phyloP scores from a whole-genome alignment of 2,888 invertebrate species.

The Theretra japonica region DNA sequence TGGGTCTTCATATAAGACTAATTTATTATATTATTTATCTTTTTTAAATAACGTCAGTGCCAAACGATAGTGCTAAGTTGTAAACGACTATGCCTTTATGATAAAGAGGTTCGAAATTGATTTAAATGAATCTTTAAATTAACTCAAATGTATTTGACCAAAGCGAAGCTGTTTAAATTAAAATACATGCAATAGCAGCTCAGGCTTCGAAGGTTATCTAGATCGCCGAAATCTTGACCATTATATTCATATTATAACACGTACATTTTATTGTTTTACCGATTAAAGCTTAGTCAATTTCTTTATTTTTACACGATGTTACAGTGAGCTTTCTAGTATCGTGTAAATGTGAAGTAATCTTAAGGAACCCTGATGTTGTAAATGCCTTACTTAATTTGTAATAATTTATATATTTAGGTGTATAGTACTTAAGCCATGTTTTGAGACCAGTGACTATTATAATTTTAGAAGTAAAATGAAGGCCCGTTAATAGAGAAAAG shows the following conservation, averaged over 20 bases:
- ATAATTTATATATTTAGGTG: conserved; percentile 85
- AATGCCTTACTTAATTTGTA: conserved; percentile 85
- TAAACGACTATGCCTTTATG: conserved; percentile 77
- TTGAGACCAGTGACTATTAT: conserved; percentile 85
- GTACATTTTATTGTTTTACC: conserved; percentile 82
- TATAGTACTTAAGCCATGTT: conserved; percentile 85
- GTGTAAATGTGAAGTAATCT: conserved; percentile 79
- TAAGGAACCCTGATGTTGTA: conserved; percentile 83
- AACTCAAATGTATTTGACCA: conserved; percentile 52
- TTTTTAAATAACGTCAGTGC: conserved; percentile 77
- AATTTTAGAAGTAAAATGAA: conserved; percentile 78
- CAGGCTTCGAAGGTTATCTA: conserved; percentile 75
- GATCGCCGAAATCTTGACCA: conserved; percentile 85
- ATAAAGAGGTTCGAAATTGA: conserved; percentile 73
- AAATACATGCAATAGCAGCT: conserved; percentile 31
- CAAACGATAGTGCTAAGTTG: conserved; percentile 83
- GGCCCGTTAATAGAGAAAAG: conserved; percentile 71
- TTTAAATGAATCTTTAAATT: conserved; percentile 45
- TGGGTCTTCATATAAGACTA: conserved; percentile 68
- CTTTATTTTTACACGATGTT: conserved; percentile 82
- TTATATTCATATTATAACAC: conserved; percentile 62
- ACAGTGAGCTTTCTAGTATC: conserved; percentile 71
- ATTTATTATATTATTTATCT: conserved; percentile 70
- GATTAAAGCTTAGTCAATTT: conserved; percentile 83
- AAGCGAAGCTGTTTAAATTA: conserved; percentile 62